A percentile compares a stretch with the other conserved stretches of the same genome.
phyloP scores from a whole-genome alignment of 2,113 vertebrate genomes.

The Eurystomus gularis region DNA sequence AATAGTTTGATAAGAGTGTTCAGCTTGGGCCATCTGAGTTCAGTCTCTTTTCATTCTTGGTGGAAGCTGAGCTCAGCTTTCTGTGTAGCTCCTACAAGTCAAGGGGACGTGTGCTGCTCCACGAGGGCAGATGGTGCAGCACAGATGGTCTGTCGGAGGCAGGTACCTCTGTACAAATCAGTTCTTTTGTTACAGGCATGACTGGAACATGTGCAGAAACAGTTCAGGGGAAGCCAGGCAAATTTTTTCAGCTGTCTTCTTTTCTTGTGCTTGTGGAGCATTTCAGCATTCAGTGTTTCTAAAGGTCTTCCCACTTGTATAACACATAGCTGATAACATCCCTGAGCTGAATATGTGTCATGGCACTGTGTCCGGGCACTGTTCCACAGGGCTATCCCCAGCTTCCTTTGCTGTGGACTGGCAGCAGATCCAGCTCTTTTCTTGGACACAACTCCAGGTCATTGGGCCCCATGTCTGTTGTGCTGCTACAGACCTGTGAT shows the following conservation, averaged over 20 bases:
- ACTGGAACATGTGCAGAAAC: not conserved
- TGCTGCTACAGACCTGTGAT: not conserved
- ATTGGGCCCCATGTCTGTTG: not conserved
- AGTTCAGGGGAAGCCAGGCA: not conserved
- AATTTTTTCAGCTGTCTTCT: not conserved
- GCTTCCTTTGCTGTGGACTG: not conserved
- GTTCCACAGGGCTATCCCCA: not conserved
- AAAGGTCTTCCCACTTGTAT: not conserved
- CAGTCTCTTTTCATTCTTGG: not conserved
- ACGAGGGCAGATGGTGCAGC: not conserved
- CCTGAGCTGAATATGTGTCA: not conserved
- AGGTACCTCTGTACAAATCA: not conserved
- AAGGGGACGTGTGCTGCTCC: not conserved
- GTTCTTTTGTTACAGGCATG: not conserved
- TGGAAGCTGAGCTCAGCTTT: not conserved
- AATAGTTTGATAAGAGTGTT: not conserved
- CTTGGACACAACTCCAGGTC: not conserved
- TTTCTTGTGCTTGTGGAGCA: not conserved
- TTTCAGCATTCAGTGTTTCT: not conserved
- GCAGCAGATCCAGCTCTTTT: not conserved
- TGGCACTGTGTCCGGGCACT: not conserved
- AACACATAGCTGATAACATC: not conserved
- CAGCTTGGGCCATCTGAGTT: not conserved
- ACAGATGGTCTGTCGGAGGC: not conserved
- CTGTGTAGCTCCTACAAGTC: accelerated